Base-by-base conservation (phyloP, 1,140 invertebrate species). In the Anoplolepis gracilipes region DNA sequence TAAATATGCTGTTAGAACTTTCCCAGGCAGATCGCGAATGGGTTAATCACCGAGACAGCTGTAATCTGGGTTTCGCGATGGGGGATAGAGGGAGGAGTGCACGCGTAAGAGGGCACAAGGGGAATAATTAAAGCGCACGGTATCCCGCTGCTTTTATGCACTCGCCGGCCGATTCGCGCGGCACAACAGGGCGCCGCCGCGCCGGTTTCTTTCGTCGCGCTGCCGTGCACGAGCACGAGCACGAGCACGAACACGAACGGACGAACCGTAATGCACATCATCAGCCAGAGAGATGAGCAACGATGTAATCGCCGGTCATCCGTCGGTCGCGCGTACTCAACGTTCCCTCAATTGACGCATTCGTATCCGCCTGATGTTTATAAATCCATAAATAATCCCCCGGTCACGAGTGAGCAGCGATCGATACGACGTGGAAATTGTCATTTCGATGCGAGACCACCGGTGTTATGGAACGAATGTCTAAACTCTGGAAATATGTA, bases 81-180 rank as follows among this genome's bases (percentile, higher is more conserved):
- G 16, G 16, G 4, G 46, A 49, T 49, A 19, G 46, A 49, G 16
- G 46, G 46, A 49, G 46, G 16, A 49, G 46, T 6, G 46, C 46
- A 19, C 46, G 78, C 53, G 53, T 72, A 59, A 82, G 46, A 49
- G 67, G n/a, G 67, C 53, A 59, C 53, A 36, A 28, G 65, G 65
- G 28, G 78, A 82, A 82, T 82, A 82, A 82, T 82, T 82, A 82
- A 82, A 82, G 67, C 67, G 53, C 78, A 67, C 78, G 78, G 55
- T 82, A 82, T 62, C 78, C 78, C 67, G 78, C 67, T 82, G 78
- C 78, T 72, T 73, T 82, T 72, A 82, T 82, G 53, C 36, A 82
- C 78, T 82, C 67, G 78, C 67, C 36, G 49, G 28, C 53, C 53
- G 78, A 81, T 70, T 81, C 78, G 77, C 78, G 77, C 64, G 65